Evolutionary conservation across 2,113 vertebrate species (phyloP).

Genomic region (Alosa alosa): DNA sequence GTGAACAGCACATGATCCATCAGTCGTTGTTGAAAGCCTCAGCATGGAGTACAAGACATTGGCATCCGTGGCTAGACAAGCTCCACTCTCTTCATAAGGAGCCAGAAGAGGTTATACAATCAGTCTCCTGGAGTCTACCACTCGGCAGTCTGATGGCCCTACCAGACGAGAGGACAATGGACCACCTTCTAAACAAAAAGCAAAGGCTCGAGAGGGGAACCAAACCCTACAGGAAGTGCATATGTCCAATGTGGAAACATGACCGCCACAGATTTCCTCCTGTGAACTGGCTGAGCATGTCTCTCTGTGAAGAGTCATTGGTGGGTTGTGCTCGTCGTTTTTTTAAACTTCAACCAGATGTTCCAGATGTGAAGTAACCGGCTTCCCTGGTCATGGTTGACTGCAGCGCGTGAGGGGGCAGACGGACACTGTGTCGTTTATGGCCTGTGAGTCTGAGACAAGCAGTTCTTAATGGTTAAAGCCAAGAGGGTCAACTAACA

Average conservation of each 20-base stretch:
- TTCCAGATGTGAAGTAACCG: neutral
- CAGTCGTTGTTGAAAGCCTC: neutral
- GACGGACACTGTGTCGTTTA: no score
- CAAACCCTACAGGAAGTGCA: slow-evolving; percentile 28
- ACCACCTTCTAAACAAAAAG: slow-evolving; percentile 34
- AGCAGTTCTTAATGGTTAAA: neutral
- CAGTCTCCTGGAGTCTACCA: neutral
- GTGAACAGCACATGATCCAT: neutral
- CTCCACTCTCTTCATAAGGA: neutral
- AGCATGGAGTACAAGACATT: neutral
- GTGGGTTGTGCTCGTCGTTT: neutral
- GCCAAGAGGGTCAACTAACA: neutral
- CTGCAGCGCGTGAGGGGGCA: neutral
- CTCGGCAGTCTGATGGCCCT: slow-evolving; percentile 39
- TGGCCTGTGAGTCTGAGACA: neutral
- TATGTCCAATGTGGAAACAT: no score
- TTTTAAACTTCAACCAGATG: neutral
- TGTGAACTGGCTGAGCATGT: neutral
- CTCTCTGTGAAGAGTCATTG: no score
- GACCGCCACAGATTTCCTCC: neutral
- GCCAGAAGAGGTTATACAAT: neutral
- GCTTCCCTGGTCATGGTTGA: neutral
- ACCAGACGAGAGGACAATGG: slow-evolving; percentile 39
- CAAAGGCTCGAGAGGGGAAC: slow-evolving; percentile 45
- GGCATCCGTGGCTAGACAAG: neutral